Conservation (phyloP, 2,113 vertebrate genomes). For the Cebus imitator region DNA sequence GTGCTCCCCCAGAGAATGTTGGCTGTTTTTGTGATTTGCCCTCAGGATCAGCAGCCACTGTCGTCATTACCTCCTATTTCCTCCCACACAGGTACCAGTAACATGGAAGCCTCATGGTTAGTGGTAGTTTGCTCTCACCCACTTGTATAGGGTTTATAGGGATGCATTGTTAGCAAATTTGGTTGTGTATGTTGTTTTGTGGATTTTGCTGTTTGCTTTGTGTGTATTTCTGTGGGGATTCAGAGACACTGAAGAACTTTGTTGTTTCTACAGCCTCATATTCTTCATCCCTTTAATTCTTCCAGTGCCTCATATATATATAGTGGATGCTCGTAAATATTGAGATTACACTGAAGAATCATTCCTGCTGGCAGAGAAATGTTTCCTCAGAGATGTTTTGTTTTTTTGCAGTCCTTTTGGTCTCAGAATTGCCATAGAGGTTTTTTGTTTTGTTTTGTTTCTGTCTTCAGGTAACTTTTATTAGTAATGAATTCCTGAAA, state of each 20-base stretch:
- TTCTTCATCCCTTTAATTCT: not conserved
- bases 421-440: not conserved
- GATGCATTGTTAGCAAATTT: not conserved
- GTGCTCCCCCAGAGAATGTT: not conserved
- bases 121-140: not conserved
- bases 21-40: not conserved
- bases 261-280: not conserved
- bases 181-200: not conserved
- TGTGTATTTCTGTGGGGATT: not conserved
- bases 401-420: not conserved
- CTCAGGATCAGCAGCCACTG: not conserved
- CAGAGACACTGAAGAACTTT: not conserved
- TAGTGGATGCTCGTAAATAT: not conserved
- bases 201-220: not conserved
- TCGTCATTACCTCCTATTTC: not conserved
- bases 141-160: not conserved
- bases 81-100: not conserved
- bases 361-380: not conserved
- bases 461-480: not conserved
- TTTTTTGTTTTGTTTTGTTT: not conserved
- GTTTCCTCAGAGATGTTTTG: not conserved
- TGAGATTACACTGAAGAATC: not conserved
- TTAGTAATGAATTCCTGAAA: not conserved
- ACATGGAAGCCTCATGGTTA: not conserved
- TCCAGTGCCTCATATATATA: not conserved